Percentiles rank a stretch among this genome's conserved stretches.
These are phyloP conservation scores for Hirtodrosophila histrioides DNA, from an alignment of 2,888 invertebrate genomes.

Conservation along the genomic window DNA sequence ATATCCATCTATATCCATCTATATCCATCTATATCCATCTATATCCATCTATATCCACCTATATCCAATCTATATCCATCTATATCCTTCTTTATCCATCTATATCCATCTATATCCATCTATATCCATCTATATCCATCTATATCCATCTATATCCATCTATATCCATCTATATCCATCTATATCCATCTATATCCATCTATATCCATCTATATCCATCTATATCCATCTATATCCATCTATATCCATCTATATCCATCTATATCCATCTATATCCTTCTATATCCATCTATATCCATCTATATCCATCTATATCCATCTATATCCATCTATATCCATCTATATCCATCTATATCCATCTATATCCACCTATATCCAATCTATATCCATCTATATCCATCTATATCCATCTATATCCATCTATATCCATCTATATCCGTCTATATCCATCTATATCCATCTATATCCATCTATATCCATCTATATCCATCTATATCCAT, in stretches of 20 bases:
- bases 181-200: not conserved
- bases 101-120: too few species aligned
- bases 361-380: too few species aligned
- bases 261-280: too few species aligned
- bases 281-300: too few species aligned
- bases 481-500: not conserved
- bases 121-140: not conserved
- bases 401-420: not conserved
- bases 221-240: not conserved
- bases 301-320: too few species aligned
- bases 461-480: not conserved
- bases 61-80: too few species aligned
- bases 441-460: constrained; percentile 2
- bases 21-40: not conserved
- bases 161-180: not conserved
- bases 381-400: constrained; percentile 1
- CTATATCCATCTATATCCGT: not conserved
- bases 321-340: too few species aligned
- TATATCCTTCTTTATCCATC: too few species aligned
- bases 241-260: constrained; percentile 1
- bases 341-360: too few species aligned
- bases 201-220: not conserved
- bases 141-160: not conserved
- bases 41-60: too few species aligned
- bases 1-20: not conserved